These are phyloP conservation scores for Nasonovia ribisnigri DNA, from an alignment of 2,888 invertebrate genomes.

Conservation along the genomic window DNA sequence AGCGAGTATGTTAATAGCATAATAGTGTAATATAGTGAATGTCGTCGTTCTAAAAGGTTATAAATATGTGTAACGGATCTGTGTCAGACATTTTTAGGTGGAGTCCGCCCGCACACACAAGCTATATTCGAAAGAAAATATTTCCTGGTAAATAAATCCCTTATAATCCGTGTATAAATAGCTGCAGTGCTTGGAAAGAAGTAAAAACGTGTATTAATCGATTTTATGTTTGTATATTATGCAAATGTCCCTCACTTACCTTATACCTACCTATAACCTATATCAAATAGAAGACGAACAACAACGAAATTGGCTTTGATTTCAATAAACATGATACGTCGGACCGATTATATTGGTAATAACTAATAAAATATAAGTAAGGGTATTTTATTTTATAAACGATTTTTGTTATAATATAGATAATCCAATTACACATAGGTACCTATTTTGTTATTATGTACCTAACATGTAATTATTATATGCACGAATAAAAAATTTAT, in stretches of 20 bases:
- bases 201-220: not conserved
- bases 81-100: not conserved
- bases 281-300: not conserved
- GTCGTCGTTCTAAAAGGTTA: not conserved
- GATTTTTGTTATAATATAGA: not conserved
- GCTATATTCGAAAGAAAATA: not conserved
- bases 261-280: no score
- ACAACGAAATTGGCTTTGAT: not conserved
- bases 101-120: not conserved
- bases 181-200: not conserved
- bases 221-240: not conserved
- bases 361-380: not conserved
- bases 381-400: not conserved
- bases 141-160: not conserved
- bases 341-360: not conserved
- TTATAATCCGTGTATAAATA: not conserved
- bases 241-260: not conserved
- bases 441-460: not conserved
- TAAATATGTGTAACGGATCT: not conserved
- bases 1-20: not conserved
- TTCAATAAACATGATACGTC: not conserved
- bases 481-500: no score
- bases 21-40: not conserved
- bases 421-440: not conserved
- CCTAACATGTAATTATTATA: not conserved